phyloP scores from a whole-genome alignment of 2,888 invertebrate species.

The Octonoba sinensis region DNA sequence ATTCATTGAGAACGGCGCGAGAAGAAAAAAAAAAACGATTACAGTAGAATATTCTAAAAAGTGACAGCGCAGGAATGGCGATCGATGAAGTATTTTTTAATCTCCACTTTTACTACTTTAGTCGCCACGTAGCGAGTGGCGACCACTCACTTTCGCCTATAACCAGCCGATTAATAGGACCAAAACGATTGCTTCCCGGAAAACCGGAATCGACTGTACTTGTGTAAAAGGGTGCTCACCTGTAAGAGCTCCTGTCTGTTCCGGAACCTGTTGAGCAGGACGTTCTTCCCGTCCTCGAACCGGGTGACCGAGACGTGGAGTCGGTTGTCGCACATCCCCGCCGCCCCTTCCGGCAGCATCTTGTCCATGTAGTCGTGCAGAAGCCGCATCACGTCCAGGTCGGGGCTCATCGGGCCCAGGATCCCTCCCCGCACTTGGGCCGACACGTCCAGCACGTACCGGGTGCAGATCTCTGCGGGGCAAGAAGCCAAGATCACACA shows the following conservation, averaged over 20 bases:
- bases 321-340: constrained; percentile 88
- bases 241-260: constrained; percentile 93
- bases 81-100: no score
- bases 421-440: constrained; percentile 88
- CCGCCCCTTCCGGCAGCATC: constrained; percentile 81
- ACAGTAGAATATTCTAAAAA: no score
- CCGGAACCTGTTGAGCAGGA: constrained; percentile 91
- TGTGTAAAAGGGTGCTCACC: constrained; percentile 76
- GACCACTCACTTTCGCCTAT: no score
- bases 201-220: no score
- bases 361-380: constrained; percentile 86
- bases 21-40: no score
- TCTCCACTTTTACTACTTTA: no score
- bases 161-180: no score
- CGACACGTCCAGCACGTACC: constrained; percentile 80
- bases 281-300: constrained; percentile 94
- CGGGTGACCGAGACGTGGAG: constrained; percentile 95
- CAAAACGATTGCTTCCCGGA: no score
- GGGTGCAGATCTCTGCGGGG: constrained; percentile 65
- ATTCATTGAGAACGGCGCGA: no score
- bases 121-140: no score
- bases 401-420: constrained; percentile 95
- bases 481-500: background rate
- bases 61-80: no score
- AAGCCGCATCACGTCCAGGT: constrained; percentile 91